These are phyloP conservation scores for Lophius piscatorius DNA, from an alignment of 2,113 vertebrate genomes.

Conservation along the genomic window DNA sequence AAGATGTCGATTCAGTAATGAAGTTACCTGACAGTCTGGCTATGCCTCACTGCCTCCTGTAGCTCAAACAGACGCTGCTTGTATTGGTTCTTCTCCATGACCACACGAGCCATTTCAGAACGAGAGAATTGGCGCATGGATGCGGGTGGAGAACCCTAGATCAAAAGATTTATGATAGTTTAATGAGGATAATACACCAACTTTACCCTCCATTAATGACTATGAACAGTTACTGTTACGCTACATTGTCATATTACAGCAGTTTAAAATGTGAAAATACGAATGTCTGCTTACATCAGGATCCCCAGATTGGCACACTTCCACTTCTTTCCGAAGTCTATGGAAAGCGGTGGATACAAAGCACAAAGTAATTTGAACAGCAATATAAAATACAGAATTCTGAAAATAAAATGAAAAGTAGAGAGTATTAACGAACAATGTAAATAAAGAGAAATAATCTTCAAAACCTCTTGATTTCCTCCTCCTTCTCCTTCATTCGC, in stretches of 20 bases:
- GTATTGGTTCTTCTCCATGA: slow-evolving; percentile 85
- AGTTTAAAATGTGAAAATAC: no score
- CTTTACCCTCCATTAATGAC: neutral
- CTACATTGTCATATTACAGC: neutral
- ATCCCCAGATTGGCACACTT: slow-evolving; percentile 65
- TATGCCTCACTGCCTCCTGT: slow-evolving; percentile 76
- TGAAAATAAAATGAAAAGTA: neutral
- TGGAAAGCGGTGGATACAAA: neutral
- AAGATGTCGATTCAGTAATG: no score
- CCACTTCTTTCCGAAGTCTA: slow-evolving; percentile 78
- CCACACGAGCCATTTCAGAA: slow-evolving; percentile 83
- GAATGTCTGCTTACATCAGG: slow-evolving; percentile 68
- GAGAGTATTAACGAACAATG: neutral
- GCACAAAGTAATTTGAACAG: neutral
- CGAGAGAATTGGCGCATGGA: slow-evolving; percentile 78
- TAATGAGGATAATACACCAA: neutral
- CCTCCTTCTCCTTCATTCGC: slow-evolving; percentile 78
- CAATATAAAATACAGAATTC: neutral
- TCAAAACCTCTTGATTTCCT: slow-evolving; percentile 78
- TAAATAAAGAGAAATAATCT: neutral
- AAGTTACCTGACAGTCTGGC: slow-evolving; percentile 71
- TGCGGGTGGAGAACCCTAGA: slow-evolving; percentile 55
- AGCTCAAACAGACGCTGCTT: slow-evolving; percentile 83
- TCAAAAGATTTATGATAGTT: slow-evolving; percentile 1
- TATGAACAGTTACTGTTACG: neutral